These are phyloP conservation scores for Lepidocyrtinus sp. DNA, from an alignment of 2,888 invertebrate genomes.

Conservation along the genomic window DNA sequence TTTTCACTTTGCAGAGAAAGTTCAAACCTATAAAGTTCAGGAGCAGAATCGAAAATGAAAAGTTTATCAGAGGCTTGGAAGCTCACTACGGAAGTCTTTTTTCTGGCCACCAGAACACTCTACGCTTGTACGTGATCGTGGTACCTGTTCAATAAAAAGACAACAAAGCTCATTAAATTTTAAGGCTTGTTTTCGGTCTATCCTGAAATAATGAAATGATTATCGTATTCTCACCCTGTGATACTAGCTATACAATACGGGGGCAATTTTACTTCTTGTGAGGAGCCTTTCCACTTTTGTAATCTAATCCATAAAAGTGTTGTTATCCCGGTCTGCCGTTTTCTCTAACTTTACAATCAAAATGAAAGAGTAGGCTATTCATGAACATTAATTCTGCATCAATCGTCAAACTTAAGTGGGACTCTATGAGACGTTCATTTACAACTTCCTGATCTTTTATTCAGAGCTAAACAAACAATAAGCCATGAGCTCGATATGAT, in stretches of 20 bases:
- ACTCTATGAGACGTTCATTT: not conserved
- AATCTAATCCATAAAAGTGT: not conserved
- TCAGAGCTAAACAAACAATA: not conserved
- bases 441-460: not conserved
- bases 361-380: not conserved
- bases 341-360: not conserved
- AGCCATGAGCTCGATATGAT: not conserved
- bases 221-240: not conserved
- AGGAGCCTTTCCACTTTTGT: no score
- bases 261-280: no score
- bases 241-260: no score
- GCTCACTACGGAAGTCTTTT: no score
- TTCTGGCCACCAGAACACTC: no score
- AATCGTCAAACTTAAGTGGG: not conserved
- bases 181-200: not conserved
- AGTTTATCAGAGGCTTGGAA: not conserved
- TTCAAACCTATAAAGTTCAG: conserved; percentile 14
- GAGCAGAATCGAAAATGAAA: conserved; percentile 13
- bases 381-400: conserved; percentile 10
- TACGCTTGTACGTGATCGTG: no score
- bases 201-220: not conserved
- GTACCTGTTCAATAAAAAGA: conserved; percentile 1
- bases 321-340: not conserved
- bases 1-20: not conserved
- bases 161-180: conserved; percentile 5